Evolutionary conservation across 2,113 vertebrate genomes (phyloP).

Genomic region (Pagrus major): DNA sequence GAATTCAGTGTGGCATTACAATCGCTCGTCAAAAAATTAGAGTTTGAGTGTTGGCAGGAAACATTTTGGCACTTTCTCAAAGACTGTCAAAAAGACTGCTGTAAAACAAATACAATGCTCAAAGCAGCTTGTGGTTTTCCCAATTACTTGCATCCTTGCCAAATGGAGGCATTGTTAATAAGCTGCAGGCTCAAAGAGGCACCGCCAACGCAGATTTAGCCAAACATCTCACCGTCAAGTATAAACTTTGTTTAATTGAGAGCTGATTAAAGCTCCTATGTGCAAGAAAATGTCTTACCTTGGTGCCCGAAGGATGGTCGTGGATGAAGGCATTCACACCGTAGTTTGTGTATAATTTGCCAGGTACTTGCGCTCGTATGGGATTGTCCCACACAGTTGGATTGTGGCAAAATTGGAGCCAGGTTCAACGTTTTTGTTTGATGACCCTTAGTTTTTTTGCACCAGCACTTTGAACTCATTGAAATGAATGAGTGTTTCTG

Average conservation of each 20-base stretch:
- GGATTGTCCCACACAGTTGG: not conserved
- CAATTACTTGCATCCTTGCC: not conserved
- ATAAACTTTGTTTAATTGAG: not conserved
- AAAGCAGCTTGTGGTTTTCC: not conserved
- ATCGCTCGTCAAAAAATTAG: slow-evolving; percentile 18
- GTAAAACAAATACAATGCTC: not conserved
- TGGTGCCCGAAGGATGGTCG: no score
- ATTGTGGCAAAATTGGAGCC: not conserved
- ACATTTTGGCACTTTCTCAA: slow-evolving; percentile 15
- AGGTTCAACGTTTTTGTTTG: not conserved
- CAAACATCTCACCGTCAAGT: not conserved
- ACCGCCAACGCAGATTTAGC: not conserved
- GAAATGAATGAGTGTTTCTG: no score
- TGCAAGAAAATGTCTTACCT: not conserved
- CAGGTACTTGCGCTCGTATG: not conserved
- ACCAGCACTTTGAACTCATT: no score
- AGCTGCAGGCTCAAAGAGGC: not conserved
- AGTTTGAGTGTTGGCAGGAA: slow-evolving; percentile 18
- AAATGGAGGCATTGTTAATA: slow-evolving; percentile 1
- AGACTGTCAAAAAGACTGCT: slow-evolving; percentile 1
- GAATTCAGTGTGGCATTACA: slow-evolving; percentile 40
- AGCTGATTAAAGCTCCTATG: not conserved
- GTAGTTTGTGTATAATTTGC: not conserved
- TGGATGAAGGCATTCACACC: no score
- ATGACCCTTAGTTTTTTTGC: no score